Evolutionary conservation across 2,797 vertebrate genomes (phyloP).

Genomic region (Pangasius krempfi): DNA sequence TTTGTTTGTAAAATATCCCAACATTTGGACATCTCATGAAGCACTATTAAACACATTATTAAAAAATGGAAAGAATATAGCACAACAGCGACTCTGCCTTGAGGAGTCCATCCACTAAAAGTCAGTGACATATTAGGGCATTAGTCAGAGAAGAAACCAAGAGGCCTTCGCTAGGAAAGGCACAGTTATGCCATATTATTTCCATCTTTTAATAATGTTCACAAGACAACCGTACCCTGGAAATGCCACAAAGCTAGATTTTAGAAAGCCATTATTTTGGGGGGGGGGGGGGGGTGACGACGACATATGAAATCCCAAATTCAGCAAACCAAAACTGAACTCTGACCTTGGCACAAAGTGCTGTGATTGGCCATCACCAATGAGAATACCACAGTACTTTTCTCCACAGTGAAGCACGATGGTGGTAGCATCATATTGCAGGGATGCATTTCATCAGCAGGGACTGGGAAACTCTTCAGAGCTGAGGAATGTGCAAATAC

Average conservation of each 20-base stretch:
- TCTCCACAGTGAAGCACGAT: not conserved
- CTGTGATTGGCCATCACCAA: not conserved
- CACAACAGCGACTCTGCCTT: not conserved
- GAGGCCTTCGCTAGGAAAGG: not conserved
- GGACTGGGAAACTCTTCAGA: not conserved
- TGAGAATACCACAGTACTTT: not conserved
- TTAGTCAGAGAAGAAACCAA: not conserved
- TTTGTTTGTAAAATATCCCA: not conserved
- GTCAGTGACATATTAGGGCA: not conserved
- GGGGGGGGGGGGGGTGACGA: too few species aligned
- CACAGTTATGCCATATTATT: not conserved
- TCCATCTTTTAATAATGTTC: not conserved
- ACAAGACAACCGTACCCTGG: not conserved
- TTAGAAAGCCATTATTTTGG: not conserved
- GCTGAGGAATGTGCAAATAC: not conserved
- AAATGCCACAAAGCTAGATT: not conserved
- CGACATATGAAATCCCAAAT: not conserved
- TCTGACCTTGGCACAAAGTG: not conserved
- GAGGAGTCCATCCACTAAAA: not conserved
- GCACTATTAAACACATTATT: not conserved
- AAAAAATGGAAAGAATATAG: not conserved
- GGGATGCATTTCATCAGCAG: not conserved
- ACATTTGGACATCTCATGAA: not conserved
- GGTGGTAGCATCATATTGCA: not conserved
- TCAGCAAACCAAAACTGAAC: not conserved